phyloP scores from a whole-genome alignment of 2,888 invertebrate species.

The Mythimna vitellina region DNA sequence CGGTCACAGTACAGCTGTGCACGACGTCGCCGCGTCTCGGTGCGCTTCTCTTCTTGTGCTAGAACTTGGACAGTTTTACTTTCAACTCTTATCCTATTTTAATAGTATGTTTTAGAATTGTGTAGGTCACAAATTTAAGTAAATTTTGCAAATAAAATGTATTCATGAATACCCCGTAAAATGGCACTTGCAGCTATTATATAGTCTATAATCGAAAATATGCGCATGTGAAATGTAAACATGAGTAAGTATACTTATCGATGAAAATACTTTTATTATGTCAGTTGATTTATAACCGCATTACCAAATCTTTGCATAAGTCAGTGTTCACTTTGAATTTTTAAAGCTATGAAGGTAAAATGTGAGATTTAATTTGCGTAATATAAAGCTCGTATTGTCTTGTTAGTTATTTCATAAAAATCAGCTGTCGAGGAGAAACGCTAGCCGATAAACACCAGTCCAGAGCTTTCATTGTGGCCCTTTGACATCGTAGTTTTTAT shows the following conservation, averaged over 20 bases:
- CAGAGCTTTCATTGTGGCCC: not conserved
- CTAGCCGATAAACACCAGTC: not conserved
- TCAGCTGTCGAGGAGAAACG: not conserved
- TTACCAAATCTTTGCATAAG: not conserved
- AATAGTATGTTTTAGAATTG: not conserved
- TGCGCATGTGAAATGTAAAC: not conserved
- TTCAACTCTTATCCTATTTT: not conserved
- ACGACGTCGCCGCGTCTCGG: not conserved
- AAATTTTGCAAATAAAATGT: not conserved
- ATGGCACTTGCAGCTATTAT: not conserved
- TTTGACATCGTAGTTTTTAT: not conserved
- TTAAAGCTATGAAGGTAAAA: not conserved
- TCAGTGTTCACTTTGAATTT: not conserved
- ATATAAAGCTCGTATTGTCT: not conserved
- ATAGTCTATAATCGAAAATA: not conserved
- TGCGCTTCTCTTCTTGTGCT: not conserved
- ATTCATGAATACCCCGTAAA: too few relatives aligned
- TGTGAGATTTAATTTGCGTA: not conserved
- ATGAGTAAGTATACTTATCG: not conserved
- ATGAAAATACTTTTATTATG: not conserved
- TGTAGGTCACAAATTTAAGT: not conserved
- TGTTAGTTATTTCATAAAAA: not conserved
- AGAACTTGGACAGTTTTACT: not conserved
- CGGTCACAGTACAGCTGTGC: not conserved
- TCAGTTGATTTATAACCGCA: not conserved